Percentiles rank a stretch among this genome's conserved stretches.
phyloP scores from a whole-genome alignment of 1,140 invertebrate species.

The Thereuonema tuberculata region DNA sequence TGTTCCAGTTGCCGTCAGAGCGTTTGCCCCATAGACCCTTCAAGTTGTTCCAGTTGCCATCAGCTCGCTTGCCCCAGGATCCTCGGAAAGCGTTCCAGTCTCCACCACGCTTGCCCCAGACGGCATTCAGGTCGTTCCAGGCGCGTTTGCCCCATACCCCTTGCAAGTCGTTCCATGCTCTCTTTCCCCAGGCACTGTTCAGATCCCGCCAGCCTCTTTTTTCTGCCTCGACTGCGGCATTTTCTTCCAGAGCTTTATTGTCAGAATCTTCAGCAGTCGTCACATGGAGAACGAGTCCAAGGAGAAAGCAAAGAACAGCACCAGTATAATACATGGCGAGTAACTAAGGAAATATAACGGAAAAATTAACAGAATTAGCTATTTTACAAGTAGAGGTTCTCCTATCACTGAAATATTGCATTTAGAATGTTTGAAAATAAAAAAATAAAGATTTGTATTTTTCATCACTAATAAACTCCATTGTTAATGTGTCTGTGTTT shows the following conservation, averaged over 20 bases:
- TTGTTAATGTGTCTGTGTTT: too few species aligned
- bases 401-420: too few species aligned
- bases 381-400: too few species aligned
- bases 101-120: constrained; percentile 7
- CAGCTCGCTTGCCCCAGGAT: constrained; percentile 47
- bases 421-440: too few species aligned
- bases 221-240: not conserved
- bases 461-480: too few species aligned
- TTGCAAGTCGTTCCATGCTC: constrained; percentile 45
- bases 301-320: too few species aligned
- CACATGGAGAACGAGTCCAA: too few species aligned
- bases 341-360: too few species aligned
- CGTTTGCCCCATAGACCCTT: constrained; percentile 57
- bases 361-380: too few species aligned
- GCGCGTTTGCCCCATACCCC: constrained; percentile 46
- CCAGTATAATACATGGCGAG: too few species aligned
- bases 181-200: constrained; percentile 30
- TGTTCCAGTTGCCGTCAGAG: constrained; percentile 52
- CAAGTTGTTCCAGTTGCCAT: constrained; percentile 55
- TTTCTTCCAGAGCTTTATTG: not conserved
- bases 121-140: constrained; percentile 7
- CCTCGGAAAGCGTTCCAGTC: constrained; percentile 27
- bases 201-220: constrained; percentile 20
- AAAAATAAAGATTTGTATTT: too few species aligned
- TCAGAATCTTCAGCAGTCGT: not conserved